These are phyloP conservation scores for Asbolus verrucosus DNA, from an alignment of 1,140 invertebrate genomes.

Conservation along the genomic window DNA sequence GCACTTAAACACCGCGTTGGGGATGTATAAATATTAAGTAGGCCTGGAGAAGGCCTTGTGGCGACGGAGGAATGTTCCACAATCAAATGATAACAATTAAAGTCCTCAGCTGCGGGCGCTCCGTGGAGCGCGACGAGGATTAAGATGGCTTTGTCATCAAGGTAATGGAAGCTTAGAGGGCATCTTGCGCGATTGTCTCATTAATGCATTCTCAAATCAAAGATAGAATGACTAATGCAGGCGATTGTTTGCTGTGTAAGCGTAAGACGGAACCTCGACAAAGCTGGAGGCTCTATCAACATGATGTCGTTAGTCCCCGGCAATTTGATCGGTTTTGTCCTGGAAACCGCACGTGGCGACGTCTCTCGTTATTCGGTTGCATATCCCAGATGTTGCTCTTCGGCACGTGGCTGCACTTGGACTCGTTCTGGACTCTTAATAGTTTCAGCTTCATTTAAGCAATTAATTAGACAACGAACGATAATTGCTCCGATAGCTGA, in stretches of 20 bases:
- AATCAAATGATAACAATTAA: constrained; percentile 60
- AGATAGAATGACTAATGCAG: constrained; percentile 59
- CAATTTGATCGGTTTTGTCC: constrained; percentile 28
- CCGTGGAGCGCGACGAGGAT: constrained; percentile 53
- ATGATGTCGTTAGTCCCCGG: constrained; percentile 3
- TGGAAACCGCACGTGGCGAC: constrained; percentile 13
- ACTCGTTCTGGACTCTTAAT: constrained; percentile 42
- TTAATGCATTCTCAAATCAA: constrained; percentile 61
- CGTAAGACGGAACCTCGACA: constrained; percentile 12
- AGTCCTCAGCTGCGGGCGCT: constrained; percentile 49
- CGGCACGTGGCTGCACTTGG: constrained; percentile 46
- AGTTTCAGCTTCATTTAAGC: constrained; percentile 57
- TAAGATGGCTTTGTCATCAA: constrained; percentile 61
- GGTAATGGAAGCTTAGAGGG: constrained; percentile 60
- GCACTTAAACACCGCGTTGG: constrained; percentile 52
- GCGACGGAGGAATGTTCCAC: constrained; percentile 20
- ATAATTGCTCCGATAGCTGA: constrained; percentile 55
- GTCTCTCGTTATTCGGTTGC: neutral
- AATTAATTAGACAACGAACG: constrained; percentile 59
- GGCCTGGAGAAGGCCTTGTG: constrained; percentile 36
- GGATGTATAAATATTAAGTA: constrained; percentile 52
- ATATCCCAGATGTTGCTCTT: constrained; percentile 35
- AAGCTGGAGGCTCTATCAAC: constrained; percentile 24
- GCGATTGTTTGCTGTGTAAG: constrained; percentile 52
- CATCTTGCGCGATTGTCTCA: constrained; percentile 58